Conservation (phyloP, 2,888 invertebrate genomes). For the Lumbricus terrestris region DNA sequence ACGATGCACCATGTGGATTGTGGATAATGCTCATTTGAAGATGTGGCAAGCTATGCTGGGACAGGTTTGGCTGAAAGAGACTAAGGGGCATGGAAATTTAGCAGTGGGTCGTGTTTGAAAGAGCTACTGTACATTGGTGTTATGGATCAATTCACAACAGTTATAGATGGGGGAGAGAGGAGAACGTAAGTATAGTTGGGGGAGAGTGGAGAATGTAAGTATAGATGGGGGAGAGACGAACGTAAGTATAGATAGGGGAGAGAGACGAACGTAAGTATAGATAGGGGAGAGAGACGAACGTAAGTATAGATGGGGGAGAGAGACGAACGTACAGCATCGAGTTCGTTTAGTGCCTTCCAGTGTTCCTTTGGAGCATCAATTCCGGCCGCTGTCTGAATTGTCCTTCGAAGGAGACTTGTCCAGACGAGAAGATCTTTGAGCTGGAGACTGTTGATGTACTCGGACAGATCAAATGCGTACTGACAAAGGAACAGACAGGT, state of each 20-base stretch:
- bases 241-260: too few species aligned
- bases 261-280: conserved; percentile 47
- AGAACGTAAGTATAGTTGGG: background rate
- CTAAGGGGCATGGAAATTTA: too few species aligned
- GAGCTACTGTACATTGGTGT: too few species aligned
- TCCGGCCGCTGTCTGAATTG: conserved; percentile 84
- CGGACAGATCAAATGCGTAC: conserved; percentile 75
- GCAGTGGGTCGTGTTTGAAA: too few species aligned
- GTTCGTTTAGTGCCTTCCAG: conserved; percentile 98
- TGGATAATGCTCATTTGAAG: too few species aligned
- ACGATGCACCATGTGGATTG: too few species aligned
- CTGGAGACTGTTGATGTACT: conserved; percentile 77
- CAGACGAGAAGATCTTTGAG: conserved; percentile 86
- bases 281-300: too few species aligned
- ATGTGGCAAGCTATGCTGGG: too few species aligned
- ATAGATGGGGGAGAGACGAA: conserved; percentile 21
- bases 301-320: background rate
- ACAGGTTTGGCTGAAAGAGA: too few species aligned
- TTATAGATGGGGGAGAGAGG: too few species aligned
- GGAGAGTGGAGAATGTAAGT: too few species aligned
- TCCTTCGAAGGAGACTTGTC: conserved; percentile 95
- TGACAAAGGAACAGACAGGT: conserved; percentile 51
- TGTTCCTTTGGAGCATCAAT: conserved; percentile 91
- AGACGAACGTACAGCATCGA: conserved; percentile 74
- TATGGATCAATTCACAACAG: too few species aligned